Evolutionary conservation across 2,797 vertebrate species (phyloP).

Genomic region (Agapornis canus): DNA sequence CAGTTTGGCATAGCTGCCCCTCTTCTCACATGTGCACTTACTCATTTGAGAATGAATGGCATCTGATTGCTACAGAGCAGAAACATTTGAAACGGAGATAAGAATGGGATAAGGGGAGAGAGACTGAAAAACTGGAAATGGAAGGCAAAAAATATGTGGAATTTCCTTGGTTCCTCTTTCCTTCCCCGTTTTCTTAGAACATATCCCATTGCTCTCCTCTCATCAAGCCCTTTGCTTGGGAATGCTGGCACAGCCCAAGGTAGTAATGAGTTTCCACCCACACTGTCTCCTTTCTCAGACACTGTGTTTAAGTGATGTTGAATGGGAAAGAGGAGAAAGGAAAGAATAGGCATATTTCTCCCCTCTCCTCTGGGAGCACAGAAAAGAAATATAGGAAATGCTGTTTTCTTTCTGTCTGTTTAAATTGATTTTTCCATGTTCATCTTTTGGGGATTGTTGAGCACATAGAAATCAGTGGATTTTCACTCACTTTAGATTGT

Average conservation of each 20-base stretch:
- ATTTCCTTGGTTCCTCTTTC: background rate
- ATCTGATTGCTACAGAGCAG: background rate
- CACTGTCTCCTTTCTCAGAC: background rate
- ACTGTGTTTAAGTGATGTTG: background rate
- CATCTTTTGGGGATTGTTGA: background rate
- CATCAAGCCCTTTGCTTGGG: background rate
- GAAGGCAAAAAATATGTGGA: background rate
- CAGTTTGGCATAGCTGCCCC: background rate
- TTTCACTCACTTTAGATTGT: slow-evolving; percentile 11
- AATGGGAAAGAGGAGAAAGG: background rate
- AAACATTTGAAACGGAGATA: slow-evolving; percentile 31
- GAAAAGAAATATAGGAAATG: background rate
- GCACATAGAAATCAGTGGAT: background rate
- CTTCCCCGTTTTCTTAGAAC: background rate
- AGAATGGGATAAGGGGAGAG: background rate
- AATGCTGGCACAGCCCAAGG: background rate
- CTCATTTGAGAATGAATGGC: background rate
- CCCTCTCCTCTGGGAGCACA: background rate
- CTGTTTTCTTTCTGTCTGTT: background rate
- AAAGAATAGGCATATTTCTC: background rate
- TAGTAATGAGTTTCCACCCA: background rate
- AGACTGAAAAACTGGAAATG: background rate
- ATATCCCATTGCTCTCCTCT: background rate
- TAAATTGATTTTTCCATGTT: background rate
- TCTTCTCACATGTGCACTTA: background rate